Evolutionary conservation across 2,797 vertebrate species (phyloP), one percentile per base, ranked within the genome.

Genomic region (Sebastes trivittatus): DNA sequence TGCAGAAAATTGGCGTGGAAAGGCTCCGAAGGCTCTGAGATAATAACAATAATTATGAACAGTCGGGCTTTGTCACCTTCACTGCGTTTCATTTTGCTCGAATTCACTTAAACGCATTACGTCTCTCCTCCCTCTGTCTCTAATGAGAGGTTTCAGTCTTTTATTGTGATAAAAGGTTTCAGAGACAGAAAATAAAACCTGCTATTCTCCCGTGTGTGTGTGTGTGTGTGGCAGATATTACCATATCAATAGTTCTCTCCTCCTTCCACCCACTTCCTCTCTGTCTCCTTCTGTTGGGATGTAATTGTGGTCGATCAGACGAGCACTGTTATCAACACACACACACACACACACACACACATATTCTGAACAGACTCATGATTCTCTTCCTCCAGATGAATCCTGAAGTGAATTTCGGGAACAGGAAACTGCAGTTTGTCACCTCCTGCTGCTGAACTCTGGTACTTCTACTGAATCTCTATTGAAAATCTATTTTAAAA

Each of bases 291-390:
- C 77, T 86, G 82, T 36, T 66, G 75, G 60, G 66, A 75, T 59
- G 62, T 90, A 91, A 90, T 89, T 90, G 88, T 90, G 81, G 84
- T 72, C 83, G 80, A 91, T 90, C 67, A 87, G 77, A 81, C 36
- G 6, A 32, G 76, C 71, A 61, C 62, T 75, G 67, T 87, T 88
- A 89, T 88, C 71, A 74, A 54, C 46, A 75, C 75, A 67, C 58
- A 56, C 65, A 27, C 25, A 27, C 25, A 25, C 25, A 56, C 65
- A 72, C 32, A 72, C 67, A 59, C 34, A 63, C 22, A 73, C 59
- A 38, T 38, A 42, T 42, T 42, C 38, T 42, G 38, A 42, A 42
- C 38, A 42, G 13, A 42, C 38, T 42, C 38, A 42, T 42, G 38
- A 42, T 42, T 42, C 5, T 42, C 0, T 42, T 46, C 42, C 16